These are phyloP conservation scores for Myotis findleyi DNA, from an alignment of 2,797 vertebrate genomes.

Conservation along the genomic window DNA sequence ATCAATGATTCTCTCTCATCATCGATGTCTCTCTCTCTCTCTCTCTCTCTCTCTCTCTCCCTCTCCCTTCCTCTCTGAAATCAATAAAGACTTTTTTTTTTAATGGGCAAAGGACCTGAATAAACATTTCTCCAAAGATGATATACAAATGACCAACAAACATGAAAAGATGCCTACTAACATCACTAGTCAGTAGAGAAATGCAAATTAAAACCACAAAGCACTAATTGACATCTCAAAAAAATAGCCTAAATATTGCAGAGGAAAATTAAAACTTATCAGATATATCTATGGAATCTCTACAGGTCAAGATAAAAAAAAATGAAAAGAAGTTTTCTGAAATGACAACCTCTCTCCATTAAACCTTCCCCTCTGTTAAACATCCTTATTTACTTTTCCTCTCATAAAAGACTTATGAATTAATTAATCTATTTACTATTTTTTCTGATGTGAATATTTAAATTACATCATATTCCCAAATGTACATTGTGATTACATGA, in stretches of 20 bases:
- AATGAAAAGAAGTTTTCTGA: background rate
- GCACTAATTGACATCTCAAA: background rate
- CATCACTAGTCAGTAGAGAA: background rate
- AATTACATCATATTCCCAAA: background rate
- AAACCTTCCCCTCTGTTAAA: background rate
- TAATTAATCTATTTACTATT: slow-evolving; percentile 36
- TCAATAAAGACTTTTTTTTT: no score
- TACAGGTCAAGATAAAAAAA: background rate
- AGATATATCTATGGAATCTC: background rate
- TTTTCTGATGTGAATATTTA: slow-evolving; percentile 55
- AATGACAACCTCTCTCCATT: background rate
- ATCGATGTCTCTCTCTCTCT: no score
- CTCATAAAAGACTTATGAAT: background rate
- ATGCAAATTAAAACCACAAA: background rate
- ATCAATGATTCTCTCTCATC: no score
- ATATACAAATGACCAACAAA: background rate
- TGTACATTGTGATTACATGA: background rate
- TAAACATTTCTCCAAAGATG: background rate
- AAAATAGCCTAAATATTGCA: background rate
- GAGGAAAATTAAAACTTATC: background rate
- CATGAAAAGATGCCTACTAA: background rate
- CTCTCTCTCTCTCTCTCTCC: no score
- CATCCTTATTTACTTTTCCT: slow-evolving; percentile 27
- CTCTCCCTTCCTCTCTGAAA: no score
- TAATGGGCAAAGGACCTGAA: background rate